Evolutionary conservation across 2,797 vertebrate species (phyloP), one percentile per base, ranked within the genome.

Genomic region (Lindbergichthys nudifrons): DNA sequence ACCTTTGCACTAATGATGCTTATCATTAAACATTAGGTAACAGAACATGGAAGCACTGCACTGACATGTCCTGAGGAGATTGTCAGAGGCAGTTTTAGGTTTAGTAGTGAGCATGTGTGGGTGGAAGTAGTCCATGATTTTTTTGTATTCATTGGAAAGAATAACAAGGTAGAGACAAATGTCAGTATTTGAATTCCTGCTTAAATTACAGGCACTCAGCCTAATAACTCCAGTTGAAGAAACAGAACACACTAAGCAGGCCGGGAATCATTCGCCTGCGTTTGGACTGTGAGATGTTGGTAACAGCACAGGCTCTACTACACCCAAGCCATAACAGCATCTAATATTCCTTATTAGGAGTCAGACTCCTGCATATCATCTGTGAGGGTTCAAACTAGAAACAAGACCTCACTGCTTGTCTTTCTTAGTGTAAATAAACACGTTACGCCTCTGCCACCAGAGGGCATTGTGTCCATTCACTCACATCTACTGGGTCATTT

Each of bases 391-490:
- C 4, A 75, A 65, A 61, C 36, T 18, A 63, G 41, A 84, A 69
- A 80, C 43, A 71, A 65, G 65, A 73, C 46, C 53, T 58, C n/a
- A 23, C 32, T 48, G 16, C 4, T 63, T 32, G 43, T 45, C 12
- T 58, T 67, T 67, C 52, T 50, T 39, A 19, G 43, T 62, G 39
- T 79, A 73, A 45, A 66, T 53, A 59, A 41, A 42, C 43, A 74
- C 0, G 2, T 68, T 53, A 26, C n/a, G 2, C n/a, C 54, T 83
- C 68, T 41, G 42, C 89, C 92, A 93, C 82, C 51, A 91, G 92
- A 78, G 85, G 87, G 87, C 87, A 79, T 19, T 54, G 43, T 50
- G 56, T 19, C 21, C 2, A 63, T 45, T 66, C 13, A n/a, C 46
- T 58, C 43, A 63, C n/a, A 74, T 69, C 80, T 51, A 80, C 59